Evolutionary conservation across 2,888 invertebrate genomes (phyloP).

Genomic region (Cerceris rybyensis): DNA sequence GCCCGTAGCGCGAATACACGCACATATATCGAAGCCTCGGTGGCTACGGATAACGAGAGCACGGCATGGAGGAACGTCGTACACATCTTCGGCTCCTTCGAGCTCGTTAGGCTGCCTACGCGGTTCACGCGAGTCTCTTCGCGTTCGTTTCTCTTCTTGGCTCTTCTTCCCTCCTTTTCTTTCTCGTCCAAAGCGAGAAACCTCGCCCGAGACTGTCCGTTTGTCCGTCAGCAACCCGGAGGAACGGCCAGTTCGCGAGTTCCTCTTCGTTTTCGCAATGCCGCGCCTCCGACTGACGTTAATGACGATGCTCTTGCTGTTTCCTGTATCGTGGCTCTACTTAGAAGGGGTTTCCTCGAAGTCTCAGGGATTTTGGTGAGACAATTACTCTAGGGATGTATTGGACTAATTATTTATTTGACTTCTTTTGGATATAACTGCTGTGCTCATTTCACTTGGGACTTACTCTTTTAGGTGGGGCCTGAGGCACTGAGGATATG

Average conservation of each 20-base stretch:
- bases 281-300: constrained; percentile 50
- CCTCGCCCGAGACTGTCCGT: constrained; percentile 56
- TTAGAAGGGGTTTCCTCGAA: constrained; percentile 12
- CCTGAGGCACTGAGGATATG: too few species aligned
- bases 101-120: constrained; percentile 78
- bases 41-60: constrained; percentile 76
- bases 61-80: constrained; percentile 70
- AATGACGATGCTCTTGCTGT: constrained; percentile 51
- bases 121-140: constrained; percentile 74
- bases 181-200: constrained; percentile 28
- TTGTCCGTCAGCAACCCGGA: constrained; percentile 58
- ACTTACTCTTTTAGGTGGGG: too few species aligned
- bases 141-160: constrained; percentile 49
- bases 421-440: too few species aligned
- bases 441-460: too few species aligned
- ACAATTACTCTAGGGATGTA: too few species aligned
- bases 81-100: constrained; percentile 68
- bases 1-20: constrained; percentile 34
- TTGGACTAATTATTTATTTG: too few species aligned
- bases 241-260: constrained; percentile 26
- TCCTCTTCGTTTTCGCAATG: constrained; percentile 35
- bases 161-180: constrained; percentile 57
- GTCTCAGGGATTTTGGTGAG: too few species aligned
- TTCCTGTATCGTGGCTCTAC: constrained; percentile 24
- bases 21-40: constrained; percentile 31